Base-by-base conservation (phyloP, 2,113 vertebrate genomes). In the Aepyceros melampus region DNA sequence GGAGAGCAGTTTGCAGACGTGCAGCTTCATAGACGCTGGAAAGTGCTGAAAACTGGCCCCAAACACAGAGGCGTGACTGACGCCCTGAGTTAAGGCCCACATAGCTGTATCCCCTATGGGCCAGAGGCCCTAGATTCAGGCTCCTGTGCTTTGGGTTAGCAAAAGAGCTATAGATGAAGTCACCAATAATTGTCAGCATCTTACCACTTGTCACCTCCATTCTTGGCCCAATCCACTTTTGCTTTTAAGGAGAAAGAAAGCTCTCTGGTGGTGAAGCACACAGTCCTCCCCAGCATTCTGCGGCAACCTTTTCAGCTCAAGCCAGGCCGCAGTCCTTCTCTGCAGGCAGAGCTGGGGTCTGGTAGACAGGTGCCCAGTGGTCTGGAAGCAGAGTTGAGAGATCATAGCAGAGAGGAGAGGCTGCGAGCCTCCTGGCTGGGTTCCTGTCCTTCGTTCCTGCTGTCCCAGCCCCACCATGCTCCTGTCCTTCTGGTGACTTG, bases 381-480 rank as follows among this genome's bases (percentile, higher is more conserved):
- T 40, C 6, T 3, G 21, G 82, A 78, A 87, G 27, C 31, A n/a
- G n/a, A 17, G n/a, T 31, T 47, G 36, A 45, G 92, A 67, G 60
- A 36, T 53, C 19, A 8, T 0, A 82, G n/a, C 40, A 7, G 56
- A 78, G 49, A 94, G 31, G 49, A 79, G 47, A 14, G 27, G 19
- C 5, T 9, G 43, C 29, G 13, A 71, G 33, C 8, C 14, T 27
- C 71, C n/a, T 2, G 2, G 31, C 89, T 91, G 12, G 17, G 55
- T n/a, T 29, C 86, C 49, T 78, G 79, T 31, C 47, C 29, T 0
- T 21, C 33, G 7, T n/a, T 67, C 40, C n/a, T 23, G 0, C 9
- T 1, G 0, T 40, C 62, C 51, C 53, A 2, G 12, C 15, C 47
- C 71, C 36, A 6, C 40, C 0, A 0, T 0, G 13, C 3, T 17